Evolutionary conservation across 2,888 invertebrate species (phyloP).

Genomic region (Eurytoma californica): DNA sequence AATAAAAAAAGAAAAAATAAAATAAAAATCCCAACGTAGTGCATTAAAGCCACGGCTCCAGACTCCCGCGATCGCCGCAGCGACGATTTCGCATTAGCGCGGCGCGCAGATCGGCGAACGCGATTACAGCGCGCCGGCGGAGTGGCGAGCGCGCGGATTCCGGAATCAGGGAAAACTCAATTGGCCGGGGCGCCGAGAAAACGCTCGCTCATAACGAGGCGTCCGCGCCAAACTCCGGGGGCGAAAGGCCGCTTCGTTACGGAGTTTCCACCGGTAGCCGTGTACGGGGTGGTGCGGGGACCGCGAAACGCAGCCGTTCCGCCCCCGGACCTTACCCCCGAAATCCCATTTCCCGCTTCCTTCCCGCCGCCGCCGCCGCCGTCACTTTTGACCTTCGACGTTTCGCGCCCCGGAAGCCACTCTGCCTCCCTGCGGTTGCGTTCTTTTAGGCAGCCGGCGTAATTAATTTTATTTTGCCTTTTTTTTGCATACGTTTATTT

Average conservation of each 20-base stretch:
- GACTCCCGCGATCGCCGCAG: background rate
- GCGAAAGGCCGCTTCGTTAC: slow-evolving; percentile 48
- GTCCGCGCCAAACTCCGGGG: background rate
- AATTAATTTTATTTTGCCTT: no score
- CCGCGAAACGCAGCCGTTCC: slow-evolving; percentile 24
- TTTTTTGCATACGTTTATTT: no score
- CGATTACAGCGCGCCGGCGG: slow-evolving; percentile 11
- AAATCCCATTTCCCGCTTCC: slow-evolving; percentile 40
- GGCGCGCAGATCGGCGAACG: slow-evolving; percentile 38
- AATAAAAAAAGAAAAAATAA: no score
- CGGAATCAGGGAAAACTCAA: slow-evolving; percentile 46
- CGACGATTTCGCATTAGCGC: slow-evolving; percentile 44
- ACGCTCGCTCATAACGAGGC: slow-evolving; percentile 35
- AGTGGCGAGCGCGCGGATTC: slow-evolving; percentile 7
- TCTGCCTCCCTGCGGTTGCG: no score
- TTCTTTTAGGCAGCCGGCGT: no score
- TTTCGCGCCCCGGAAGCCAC: no score
- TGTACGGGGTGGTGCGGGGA: background rate
- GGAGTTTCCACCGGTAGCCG: slow-evolving; percentile 16
- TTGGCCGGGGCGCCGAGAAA: slow-evolving; percentile 6
- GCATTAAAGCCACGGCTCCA: background rate
- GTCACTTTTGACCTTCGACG: background rate
- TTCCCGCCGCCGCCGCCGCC: background rate
- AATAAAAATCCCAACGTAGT: no score
- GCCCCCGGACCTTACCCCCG: background rate